These are phyloP conservation scores for Circaetus cinerascens DNA, from an alignment of 2,113 vertebrate species.

Conservation along the genomic window DNA sequence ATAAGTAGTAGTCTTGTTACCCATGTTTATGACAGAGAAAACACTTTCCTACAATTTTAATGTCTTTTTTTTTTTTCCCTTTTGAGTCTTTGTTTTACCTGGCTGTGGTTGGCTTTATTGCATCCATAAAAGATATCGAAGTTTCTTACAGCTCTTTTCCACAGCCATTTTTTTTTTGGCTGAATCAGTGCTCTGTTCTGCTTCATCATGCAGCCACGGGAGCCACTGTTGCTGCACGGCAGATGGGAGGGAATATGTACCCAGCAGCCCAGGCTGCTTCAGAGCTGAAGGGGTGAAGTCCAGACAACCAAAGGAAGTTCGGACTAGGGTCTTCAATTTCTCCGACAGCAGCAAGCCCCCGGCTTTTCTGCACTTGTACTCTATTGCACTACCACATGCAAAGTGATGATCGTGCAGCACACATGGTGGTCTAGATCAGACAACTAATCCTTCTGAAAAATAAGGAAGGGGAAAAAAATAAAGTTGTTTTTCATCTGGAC, in stretches of 20 bases:
- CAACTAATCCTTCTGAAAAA: neutral
- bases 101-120: neutral
- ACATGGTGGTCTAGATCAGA: neutral
- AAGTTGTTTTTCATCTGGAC: neutral
- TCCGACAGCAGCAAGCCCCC: neutral
- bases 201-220: neutral
- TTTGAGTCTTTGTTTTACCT: neutral
- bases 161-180: neutral
- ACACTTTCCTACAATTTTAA: neutral
- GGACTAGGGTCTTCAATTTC: neutral
- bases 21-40: neutral
- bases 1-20: neutral
- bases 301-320: neutral
- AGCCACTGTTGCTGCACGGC: neutral
- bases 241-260: neutral
- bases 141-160: neutral
- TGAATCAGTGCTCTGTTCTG: neutral
- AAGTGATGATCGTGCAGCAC: neutral
- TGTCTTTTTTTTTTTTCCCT: neutral
- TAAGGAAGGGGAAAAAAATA: neutral
- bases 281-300: neutral
- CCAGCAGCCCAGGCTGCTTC: neutral
- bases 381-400: accelerated
- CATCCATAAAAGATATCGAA: neutral
- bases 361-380: neutral